A percentile compares a stretch with the other conserved stretches of the same genome.
phyloP scores from a whole-genome alignment of 2,888 invertebrate genomes.

The Polydrusus cervinus region DNA sequence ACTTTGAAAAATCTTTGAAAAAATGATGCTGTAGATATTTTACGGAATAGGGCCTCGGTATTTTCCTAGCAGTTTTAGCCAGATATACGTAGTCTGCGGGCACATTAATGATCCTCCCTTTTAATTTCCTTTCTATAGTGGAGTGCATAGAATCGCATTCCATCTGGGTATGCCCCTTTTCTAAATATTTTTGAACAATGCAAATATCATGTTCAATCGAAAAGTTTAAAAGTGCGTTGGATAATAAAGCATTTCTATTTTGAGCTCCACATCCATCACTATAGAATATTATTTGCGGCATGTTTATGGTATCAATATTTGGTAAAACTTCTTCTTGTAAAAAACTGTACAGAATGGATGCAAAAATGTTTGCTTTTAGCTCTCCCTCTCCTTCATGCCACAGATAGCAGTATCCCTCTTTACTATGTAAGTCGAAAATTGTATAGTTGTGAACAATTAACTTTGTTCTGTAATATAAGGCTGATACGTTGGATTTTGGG shows the following conservation, averaged over 20 bases:
- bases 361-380: no score
- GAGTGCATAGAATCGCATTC: slow-evolving; percentile 50
- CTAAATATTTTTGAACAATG: slow-evolving; percentile 51
- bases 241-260: slow-evolving; percentile 42
- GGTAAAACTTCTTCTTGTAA: slow-evolving; percentile 23
- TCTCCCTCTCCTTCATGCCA: no score
- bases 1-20: slow-evolving; percentile 40
- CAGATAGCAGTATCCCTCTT: no score
- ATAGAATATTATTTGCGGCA: slow-evolving; percentile 32
- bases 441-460: no score
- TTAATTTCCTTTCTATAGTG: slow-evolving; percentile 42
- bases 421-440: no score
- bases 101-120: slow-evolving; percentile 40
- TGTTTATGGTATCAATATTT: slow-evolving; percentile 20
- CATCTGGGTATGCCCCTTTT: slow-evolving; percentile 52
- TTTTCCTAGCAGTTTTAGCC: slow-evolving; percentile 34
- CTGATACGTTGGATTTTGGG: no score
- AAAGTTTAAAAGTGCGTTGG: slow-evolving; percentile 46
- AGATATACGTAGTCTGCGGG: slow-evolving; percentile 41
- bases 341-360: no score
- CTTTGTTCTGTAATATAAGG: no score
- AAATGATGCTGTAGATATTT: slow-evolving; percentile 26
- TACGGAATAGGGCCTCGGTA: slow-evolving; percentile 34
- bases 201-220: slow-evolving; percentile 46
- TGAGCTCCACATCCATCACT: slow-evolving; percentile 50